Evolutionary conservation across 2,888 invertebrate species (phyloP).

Genomic region (Phania funesta): DNA sequence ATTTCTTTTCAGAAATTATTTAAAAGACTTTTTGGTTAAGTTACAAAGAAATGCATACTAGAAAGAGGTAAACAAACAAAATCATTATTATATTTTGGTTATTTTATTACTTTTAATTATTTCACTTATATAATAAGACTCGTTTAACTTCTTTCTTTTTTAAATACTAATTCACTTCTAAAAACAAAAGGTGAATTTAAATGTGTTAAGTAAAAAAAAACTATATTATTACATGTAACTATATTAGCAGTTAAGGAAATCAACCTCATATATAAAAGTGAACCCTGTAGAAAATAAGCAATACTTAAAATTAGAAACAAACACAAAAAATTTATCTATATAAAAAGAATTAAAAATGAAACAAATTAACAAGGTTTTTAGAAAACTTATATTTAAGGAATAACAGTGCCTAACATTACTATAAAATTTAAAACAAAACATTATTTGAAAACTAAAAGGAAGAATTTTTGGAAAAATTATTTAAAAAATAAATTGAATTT

Average conservation of each 20-base stretch:
- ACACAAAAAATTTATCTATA: constrained; percentile 19
- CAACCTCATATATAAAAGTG: constrained; percentile 54
- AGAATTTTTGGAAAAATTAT: constrained; percentile 49
- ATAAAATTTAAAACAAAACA: constrained; percentile 48
- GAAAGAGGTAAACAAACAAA: constrained; percentile 35
- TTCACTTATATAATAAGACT: constrained; percentile 50
- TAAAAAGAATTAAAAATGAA: constrained; percentile 38
- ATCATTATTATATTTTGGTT: constrained; percentile 37
- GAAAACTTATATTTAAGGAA: constrained; percentile 69
- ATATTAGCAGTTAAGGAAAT: constrained; percentile 37
- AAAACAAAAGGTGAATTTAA: constrained; percentile 54
- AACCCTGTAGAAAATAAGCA: constrained; percentile 62
- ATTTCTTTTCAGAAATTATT: constrained; percentile 56
- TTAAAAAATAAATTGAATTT: constrained; percentile 50
- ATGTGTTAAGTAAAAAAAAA: constrained; percentile 26
- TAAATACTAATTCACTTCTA: constrained; percentile 28
- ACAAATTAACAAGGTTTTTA: constrained; percentile 64
- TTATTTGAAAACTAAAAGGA: constrained; percentile 35
- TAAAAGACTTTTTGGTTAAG: constrained; percentile 63
- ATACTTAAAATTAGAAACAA: constrained; percentile 55
- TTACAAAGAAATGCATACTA: constrained; percentile 39
- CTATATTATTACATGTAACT: not conserved
- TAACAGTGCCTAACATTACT: constrained; percentile 69
- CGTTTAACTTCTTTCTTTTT: constrained; percentile 15
- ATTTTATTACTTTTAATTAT: constrained; percentile 46